Base-by-base conservation (phyloP, 2,888 invertebrate genomes). In the Drosophila dives region DNA sequence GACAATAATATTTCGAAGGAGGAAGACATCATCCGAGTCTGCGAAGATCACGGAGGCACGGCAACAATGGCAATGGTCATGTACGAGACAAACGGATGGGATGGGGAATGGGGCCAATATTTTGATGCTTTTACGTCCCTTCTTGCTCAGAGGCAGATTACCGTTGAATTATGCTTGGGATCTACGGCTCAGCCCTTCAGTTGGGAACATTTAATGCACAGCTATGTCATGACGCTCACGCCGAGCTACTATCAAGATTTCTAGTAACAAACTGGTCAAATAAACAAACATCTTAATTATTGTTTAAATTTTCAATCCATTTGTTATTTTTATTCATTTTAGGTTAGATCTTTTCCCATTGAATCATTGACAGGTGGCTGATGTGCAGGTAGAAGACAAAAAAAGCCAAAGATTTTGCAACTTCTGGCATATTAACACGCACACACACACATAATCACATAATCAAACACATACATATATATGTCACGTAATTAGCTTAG, bases 401-500 rank as follows among this genome's bases (percentile, higher is more conserved):
- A 11, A n/a, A 26, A 17, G 49, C 64, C 76, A 65, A 61, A 77
- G 71, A 77, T 23, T 23, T 23, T 20, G 45, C 20, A 45, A 12
- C 12, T 7, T 12, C 20, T 12, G 42, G 20, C 50, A 50, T 3
- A 23, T 6, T n/a, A n/a, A n/a, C n/a, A 12, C 20, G 1, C 23
- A 23, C 17, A 38, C 38, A 17, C n/a, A n/a, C 40, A 42, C 5
- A 11, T n/a, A 40, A n/a, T n/a, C 17, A 17, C 42, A 20, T 20
- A 23, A 20, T 12, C 45, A 23, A 12, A 23, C 45, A 36, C 15
- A 53, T 10, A 36, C 8, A n/a, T n/a, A 29, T 3, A 17, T 26
- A 26, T 3, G 36, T 23, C 23, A 86, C 86, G 88, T 87, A 88
- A 85, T 85, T 85, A 85, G 88, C 85, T 85, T 88, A 85, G 83